Percentiles rank a stretch among this genome's conserved stretches.
phyloP scores from a whole-genome alignment of 2,888 invertebrate genomes.

The Galeopsomyia nigrocyanea region DNA sequence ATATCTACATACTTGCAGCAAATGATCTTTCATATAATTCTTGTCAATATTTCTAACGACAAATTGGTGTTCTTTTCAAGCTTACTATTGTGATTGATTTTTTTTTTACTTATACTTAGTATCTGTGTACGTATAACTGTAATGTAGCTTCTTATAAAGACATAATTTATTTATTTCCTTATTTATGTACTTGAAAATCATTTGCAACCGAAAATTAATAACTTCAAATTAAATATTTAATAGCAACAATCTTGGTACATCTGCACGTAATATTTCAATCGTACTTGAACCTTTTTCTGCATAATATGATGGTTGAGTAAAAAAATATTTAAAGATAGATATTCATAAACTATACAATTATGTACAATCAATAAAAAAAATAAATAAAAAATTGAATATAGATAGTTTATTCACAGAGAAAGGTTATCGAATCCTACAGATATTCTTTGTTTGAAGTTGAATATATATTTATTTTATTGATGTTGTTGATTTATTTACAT shows the following conservation, averaged over 20 bases:
- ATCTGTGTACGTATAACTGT: constrained; percentile 39
- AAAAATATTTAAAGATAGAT: too few relatives aligned
- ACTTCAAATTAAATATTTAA: constrained; percentile 28
- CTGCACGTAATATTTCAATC: constrained; percentile 41
- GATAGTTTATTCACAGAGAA: too few relatives aligned
- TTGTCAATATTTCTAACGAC: constrained; percentile 3
- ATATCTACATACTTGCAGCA: constrained; percentile 7
- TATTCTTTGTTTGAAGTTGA: neutral
- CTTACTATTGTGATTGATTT: constrained; percentile 42
- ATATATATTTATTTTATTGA: neutral
- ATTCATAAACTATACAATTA: too few relatives aligned
- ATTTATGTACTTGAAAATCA: neutral
- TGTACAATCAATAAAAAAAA: too few relatives aligned
- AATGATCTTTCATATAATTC: constrained; percentile 9
- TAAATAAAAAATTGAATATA: too few relatives aligned
- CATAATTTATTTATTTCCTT: constrained; percentile 14
- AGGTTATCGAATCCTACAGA: neutral
- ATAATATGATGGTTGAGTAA: constrained; percentile 23
- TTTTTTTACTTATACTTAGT: constrained; percentile 29
- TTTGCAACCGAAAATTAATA: neutral
- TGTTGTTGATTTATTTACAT: neutral
- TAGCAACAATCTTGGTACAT: constrained; percentile 38
- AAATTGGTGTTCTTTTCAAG: constrained; percentile 41
- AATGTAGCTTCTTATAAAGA: constrained; percentile 40
- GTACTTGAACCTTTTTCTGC: constrained; percentile 30